Conservation (phyloP, 2,888 invertebrate species). For the Pachydiplax longipennis region DNA sequence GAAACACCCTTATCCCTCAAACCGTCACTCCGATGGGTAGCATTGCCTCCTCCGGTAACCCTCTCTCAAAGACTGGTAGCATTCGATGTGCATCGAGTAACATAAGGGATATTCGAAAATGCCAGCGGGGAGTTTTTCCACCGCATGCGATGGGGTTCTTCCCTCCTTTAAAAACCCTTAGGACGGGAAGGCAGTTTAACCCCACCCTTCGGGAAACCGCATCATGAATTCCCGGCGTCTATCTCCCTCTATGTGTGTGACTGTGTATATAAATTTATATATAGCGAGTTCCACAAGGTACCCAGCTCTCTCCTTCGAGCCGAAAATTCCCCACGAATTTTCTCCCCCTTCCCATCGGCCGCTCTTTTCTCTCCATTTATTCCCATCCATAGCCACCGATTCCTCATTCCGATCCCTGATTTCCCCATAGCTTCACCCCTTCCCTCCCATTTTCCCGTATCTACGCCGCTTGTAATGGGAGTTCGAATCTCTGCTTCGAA, state of each 20-base stretch:
- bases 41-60: background rate
- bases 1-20: background rate
- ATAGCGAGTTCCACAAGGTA: slow-evolving; percentile 19
- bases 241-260: background rate
- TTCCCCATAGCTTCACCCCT: background rate
- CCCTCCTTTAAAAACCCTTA: background rate
- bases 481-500: background rate
- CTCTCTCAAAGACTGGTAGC: background rate
- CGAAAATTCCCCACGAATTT: slow-evolving; percentile 28
- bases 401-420: slow-evolving; percentile 17
- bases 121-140: background rate
- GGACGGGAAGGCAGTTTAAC: background rate
- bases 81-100: background rate
- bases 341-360: background rate
- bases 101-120: background rate
- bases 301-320: background rate
- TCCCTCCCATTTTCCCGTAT: background rate
- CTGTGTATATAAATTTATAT: background rate
- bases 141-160: slow-evolving; percentile 16
- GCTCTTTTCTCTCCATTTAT: background rate
- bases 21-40: background rate
- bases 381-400: background rate
- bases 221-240: background rate
- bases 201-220: background rate
- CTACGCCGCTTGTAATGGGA: background rate